These are phyloP conservation scores for Ginglymostoma cirratum DNA, from an alignment of 2,113 vertebrate species.

Conservation along the genomic window DNA sequence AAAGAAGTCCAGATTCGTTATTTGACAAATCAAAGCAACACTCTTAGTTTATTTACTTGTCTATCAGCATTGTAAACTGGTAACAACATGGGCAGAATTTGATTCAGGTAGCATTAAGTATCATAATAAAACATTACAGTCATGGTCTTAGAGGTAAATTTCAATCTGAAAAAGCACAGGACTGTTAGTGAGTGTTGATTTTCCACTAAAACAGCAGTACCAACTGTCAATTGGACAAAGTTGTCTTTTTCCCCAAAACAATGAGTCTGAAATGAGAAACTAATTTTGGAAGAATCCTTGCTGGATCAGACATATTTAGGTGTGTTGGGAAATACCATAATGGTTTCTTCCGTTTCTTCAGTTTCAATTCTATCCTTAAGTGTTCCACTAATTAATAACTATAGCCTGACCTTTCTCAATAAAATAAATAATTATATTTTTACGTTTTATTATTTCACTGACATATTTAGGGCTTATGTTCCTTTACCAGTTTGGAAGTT, in stretches of 20 bases:
- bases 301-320: background rate
- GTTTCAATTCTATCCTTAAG: background rate
- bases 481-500: no score
- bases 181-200: constrained; percentile 36
- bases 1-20: no score
- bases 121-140: constrained; percentile 61
- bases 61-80: background rate
- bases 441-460: background rate
- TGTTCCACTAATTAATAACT: background rate
- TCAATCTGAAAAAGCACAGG: constrained; percentile 56
- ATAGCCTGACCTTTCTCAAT: background rate
- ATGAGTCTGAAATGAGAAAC: background rate
- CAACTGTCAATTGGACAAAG: background rate
- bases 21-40: background rate
- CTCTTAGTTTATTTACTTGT: background rate
- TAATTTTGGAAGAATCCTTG: background rate
- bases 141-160: constrained; percentile 65
- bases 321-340: background rate
- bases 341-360: background rate
- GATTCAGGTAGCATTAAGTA: background rate
- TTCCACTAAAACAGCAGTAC: background rate
- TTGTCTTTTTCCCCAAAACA: background rate
- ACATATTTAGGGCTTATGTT: background rate
- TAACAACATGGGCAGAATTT: background rate
- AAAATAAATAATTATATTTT: background rate